A percentile compares a stretch with the other conserved stretches of the same genome.
Conservation (phyloP, 2,888 invertebrate species). For the Tupiocoris notatus region DNA sequence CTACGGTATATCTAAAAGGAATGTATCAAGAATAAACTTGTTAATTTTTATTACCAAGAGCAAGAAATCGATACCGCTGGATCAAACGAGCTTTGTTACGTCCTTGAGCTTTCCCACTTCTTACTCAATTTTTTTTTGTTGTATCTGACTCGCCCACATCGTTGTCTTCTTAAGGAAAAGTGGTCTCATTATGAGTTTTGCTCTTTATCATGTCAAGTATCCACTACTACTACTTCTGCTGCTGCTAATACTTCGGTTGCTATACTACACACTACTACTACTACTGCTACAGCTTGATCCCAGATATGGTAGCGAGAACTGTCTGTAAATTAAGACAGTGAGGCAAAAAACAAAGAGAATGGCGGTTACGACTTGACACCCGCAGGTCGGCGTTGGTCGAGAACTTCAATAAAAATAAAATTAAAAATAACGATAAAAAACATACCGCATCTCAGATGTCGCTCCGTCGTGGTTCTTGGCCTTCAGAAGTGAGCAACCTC, state of each 20-base stretch:
- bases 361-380: not conserved
- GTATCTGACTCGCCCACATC: not conserved
- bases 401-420: not conserved
- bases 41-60: too few species aligned
- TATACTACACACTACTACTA: not conserved
- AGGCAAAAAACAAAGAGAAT: not conserved
- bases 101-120: not conserved
- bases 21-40: too few species aligned
- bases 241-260: too few species aligned
- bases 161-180: not conserved
- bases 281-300: not conserved
- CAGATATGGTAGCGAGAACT: not conserved
- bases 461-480: not conserved
- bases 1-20: too few species aligned
- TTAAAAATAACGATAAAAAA: not conserved
- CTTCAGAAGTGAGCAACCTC: not conserved
- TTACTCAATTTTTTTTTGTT: not conserved
- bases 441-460: slow-evolving; percentile 11
- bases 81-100: not conserved
- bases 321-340: slow-evolving; percentile 17
- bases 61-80: not conserved
- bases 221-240: not conserved
- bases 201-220: not conserved
- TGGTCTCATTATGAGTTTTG: slow-evolving; percentile 1
- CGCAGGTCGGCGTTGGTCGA: not conserved